Evolutionary conservation across 2,797 vertebrate genomes (phyloP), one percentile per base, ranked within the genome.

Genomic region (Anas capensis): DNA sequence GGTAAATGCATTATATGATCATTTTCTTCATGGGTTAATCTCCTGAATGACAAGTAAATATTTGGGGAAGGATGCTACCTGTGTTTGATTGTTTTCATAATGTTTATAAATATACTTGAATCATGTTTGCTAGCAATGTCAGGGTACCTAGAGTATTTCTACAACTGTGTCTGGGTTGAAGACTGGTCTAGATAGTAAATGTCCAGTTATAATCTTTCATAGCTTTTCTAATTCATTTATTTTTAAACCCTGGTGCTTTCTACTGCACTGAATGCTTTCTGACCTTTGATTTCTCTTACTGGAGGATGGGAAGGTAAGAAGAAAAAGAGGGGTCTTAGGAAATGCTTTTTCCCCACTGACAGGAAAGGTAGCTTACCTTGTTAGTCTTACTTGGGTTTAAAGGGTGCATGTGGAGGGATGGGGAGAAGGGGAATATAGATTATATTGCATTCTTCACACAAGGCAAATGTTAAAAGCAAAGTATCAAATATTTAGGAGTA

Each of bases 261-360:
- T 81, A 95, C 44, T 77, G 56, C 21, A 17, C 38, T 89, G 81
- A 94, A 53, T 87, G 31, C 61, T 89, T 96, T 18, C 44, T 92
- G 92, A 91, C 87, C 82, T 93, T 92, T 92, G 81, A 86, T 92
- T 90, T 86, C 17, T 27, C 79, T 82, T 93, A 88, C 56, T 90
- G 38, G 64, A 93, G 90, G 86, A 81, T 86, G 92, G 93, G 21
- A 86, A 88, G 90, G 94, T 93, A 92, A 90, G 44, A 91, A 69
- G 56, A 90, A 70, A 93, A 95, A 92, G 82, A 91, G 92, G 91
- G 54, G 53, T 65, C 19, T 87, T 91, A 93, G 91, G 76, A 97
- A 96, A 94, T 95, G 82, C 57, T 73, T 95, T 94, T 96, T 56
- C 49, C 33, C 79, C 79, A 73, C 87, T 94, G 38, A 21, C 48